phyloP scores from a whole-genome alignment of 2,113 vertebrate genomes.

The Nanorana parkeri region DNA sequence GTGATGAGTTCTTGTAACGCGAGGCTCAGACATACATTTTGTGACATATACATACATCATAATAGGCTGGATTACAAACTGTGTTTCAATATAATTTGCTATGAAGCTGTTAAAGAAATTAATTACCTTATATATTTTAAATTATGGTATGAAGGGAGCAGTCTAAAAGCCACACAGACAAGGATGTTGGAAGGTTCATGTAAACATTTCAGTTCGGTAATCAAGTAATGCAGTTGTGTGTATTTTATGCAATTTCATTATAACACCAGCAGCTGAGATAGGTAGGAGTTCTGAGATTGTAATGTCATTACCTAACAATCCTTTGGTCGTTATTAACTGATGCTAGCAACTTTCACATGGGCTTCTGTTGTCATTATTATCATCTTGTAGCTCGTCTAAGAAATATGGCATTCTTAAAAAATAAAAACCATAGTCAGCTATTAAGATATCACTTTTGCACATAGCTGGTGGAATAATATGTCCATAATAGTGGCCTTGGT shows the following conservation, averaged over 20 bases:
- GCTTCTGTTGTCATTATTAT: constrained; percentile 14
- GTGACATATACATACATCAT: constrained; percentile 26
- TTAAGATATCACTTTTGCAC: not conserved
- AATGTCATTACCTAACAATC: not conserved
- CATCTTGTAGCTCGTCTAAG: not conserved
- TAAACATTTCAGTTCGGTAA: not conserved
- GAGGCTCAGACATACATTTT: not conserved
- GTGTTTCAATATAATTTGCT: constrained; percentile 7
- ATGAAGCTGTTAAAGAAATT: constrained; percentile 17
- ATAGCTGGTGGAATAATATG: not conserved
- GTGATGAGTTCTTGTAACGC: not conserved
- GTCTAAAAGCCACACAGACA: not conserved
- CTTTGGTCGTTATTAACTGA: not conserved
- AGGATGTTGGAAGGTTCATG: not conserved
- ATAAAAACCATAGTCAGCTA: not conserved
- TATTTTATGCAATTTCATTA: not conserved
- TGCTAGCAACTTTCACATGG: not conserved
- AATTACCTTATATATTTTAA: constrained; percentile 16
- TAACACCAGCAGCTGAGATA: not conserved
- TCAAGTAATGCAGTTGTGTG: constrained; percentile 5
- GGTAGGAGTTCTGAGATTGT: not conserved
- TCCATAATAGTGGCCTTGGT: not conserved
- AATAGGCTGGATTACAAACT: constrained; percentile 20
- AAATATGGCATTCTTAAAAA: not conserved
- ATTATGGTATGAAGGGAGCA: not conserved